Conservation (phyloP, 2,888 invertebrate genomes). For the Oeneis ivallda region DNA sequence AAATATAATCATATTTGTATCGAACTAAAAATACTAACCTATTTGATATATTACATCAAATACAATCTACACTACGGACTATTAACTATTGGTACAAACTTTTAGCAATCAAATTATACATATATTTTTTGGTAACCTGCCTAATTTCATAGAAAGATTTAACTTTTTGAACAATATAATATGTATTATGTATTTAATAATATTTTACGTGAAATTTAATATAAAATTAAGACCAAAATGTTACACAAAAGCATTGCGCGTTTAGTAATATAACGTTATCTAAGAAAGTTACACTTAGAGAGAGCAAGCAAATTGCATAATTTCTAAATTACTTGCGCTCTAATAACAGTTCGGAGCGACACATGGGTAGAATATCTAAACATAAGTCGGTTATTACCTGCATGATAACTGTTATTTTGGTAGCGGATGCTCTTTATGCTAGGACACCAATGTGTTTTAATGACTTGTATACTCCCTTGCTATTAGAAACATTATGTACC, state of each 20-base stretch:
- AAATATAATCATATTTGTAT: too few relatives aligned
- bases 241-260: conserved; percentile 9
- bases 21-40: too few relatives aligned
- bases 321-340: conserved; percentile 45
- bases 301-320: conserved; percentile 37
- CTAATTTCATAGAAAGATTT: too few relatives aligned
- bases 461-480: conserved; percentile 14
- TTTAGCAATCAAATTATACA: too few relatives aligned
- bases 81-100: too few relatives aligned
- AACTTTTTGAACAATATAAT: too few relatives aligned
- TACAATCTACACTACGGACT: too few relatives aligned
- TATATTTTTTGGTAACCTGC: too few relatives aligned
- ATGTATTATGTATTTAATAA: too few relatives aligned
- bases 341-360: conserved; percentile 49
- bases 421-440: conserved; percentile 37
- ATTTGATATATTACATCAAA: too few relatives aligned
- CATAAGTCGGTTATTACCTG: conserved; percentile 48
- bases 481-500: not conserved
- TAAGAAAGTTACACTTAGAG: conserved; percentile 27
- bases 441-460: conserved; percentile 30
- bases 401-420: conserved; percentile 41
- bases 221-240: not conserved
- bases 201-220: too few relatives aligned
- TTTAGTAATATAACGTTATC: conserved; percentile 11
- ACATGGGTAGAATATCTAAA: conserved; percentile 48